Evolutionary conservation across 2,888 invertebrate genomes (phyloP).

Genomic region (Drosophila leonis): DNA sequence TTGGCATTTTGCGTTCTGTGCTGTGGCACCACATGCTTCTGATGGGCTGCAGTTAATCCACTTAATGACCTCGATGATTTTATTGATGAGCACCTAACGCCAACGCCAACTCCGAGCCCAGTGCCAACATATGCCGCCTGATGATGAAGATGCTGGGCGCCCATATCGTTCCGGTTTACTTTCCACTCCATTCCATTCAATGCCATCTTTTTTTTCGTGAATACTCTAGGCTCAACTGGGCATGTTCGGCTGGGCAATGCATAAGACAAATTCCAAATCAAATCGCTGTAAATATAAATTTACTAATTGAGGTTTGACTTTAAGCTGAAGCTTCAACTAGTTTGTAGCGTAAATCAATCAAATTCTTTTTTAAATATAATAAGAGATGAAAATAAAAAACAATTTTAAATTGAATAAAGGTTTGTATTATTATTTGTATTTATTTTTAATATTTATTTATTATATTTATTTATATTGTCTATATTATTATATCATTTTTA

Average conservation of each 20-base stretch:
- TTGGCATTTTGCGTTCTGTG: conserved; percentile 74
- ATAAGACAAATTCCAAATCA: no score
- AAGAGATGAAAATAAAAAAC: background rate
- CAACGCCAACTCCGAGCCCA: conserved; percentile 33
- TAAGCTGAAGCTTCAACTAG: no score
- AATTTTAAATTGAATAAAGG: no score
- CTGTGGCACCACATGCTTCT: conserved; percentile 82
- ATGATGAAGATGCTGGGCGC: conserved; percentile 72
- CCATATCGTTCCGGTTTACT: conserved; percentile 50
- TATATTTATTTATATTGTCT: no score
- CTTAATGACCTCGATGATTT: conserved; percentile 86
- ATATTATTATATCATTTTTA: no score
- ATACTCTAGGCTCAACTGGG: background rate
- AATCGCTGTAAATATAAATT: background rate
- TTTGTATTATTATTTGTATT: no score
- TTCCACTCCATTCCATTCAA: conserved; percentile 11
- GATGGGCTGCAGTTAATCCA: conserved; percentile 85
- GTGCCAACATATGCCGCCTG: conserved; percentile 76
- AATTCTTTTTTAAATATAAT: no score
- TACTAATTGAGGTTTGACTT: no score
- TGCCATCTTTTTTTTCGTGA: conserved; percentile 2
- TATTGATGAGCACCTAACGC: conserved; percentile 84
- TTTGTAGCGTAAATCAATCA: no score
- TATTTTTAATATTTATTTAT: no score
- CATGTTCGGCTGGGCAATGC: background rate